Conservation (phyloP, 2,888 invertebrate genomes). For the Drosophila sordidula region DNA sequence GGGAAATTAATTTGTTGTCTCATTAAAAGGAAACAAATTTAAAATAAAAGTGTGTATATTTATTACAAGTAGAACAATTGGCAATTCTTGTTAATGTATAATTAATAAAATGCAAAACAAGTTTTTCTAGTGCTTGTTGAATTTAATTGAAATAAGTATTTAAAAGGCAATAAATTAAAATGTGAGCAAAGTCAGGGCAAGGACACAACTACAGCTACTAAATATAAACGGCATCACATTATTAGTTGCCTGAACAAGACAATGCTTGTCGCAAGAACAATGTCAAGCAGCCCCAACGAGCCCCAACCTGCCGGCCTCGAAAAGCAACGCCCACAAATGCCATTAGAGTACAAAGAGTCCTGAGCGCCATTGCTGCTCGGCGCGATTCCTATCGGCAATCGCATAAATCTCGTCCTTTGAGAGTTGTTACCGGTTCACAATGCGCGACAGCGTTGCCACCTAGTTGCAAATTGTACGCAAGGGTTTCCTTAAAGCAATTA, state of each 20-base stretch:
- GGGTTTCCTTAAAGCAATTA: conserved; percentile 75
- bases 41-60: neutral
- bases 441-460: conserved; percentile 68
- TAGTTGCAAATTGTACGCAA: conserved; percentile 77
- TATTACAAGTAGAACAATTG: conserved; percentile 15
- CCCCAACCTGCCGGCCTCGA: neutral
- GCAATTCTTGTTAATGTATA: conserved; percentile 44
- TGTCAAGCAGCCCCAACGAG: conserved; percentile 18
- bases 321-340: conserved; percentile 49
- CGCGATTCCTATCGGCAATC: conserved; percentile 73
- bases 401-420: conserved; percentile 81
- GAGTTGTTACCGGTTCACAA: conserved; percentile 75
- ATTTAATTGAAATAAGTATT: conserved; percentile 76
- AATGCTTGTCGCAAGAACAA: conserved; percentile 42
- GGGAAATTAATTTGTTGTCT: conserved; percentile 50
- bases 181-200: conserved; percentile 23
- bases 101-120: conserved; percentile 61
- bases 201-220: conserved; percentile 13
- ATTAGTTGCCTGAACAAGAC: conserved; percentile 48
- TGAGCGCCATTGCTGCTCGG: conserved; percentile 32
- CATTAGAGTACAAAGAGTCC: conserved; percentile 49
- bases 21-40: conserved; percentile 9
- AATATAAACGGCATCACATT: neutral
- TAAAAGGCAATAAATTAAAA: conserved; percentile 69
- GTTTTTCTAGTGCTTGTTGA: conserved; percentile 33